Percentiles rank a stretch among this genome's conserved stretches.
Evolutionary conservation across 2,888 invertebrate genomes (phyloP).

Genomic region (Ophraella communa): DNA sequence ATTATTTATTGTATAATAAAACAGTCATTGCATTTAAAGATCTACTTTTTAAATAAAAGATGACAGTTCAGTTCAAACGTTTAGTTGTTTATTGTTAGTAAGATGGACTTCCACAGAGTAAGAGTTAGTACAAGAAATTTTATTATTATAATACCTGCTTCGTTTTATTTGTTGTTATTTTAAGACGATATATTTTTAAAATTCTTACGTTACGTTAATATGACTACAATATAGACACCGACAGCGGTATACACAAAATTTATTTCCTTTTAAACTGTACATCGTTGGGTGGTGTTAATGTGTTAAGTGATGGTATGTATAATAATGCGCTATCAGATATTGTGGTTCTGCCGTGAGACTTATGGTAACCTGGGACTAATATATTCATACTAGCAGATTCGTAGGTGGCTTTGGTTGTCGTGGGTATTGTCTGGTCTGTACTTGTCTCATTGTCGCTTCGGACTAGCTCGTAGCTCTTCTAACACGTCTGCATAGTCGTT

Average conservation of each 20-base stretch:
- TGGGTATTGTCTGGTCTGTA: slow-evolving; percentile 48
- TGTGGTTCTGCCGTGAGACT: slow-evolving; percentile 47
- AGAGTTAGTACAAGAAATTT: no score
- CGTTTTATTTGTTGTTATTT: no score
- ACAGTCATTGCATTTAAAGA: no score
- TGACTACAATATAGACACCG: no score
- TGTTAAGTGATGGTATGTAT: slow-evolving; percentile 39
- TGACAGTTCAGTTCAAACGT: no score
- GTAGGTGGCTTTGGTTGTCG: slow-evolving; percentile 48
- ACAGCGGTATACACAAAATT: slow-evolving; percentile 17
- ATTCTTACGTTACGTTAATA: no score
- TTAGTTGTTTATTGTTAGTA: no score
- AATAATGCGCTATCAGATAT: slow-evolving; percentile 42
- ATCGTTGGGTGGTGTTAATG: slow-evolving; percentile 40
- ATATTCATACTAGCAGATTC: slow-evolving; percentile 55
- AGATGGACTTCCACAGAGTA: no score
- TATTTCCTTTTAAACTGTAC: slow-evolving; percentile 31
- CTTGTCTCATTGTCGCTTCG: slow-evolving; percentile 48
- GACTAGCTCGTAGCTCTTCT: slow-evolving; percentile 49
- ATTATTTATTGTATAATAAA: no score
- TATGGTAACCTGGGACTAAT: slow-evolving; percentile 56
- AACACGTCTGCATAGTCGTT: slow-evolving; percentile 34
- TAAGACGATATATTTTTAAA: no score
- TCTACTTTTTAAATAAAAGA: no score
- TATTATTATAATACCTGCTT: no score